Conservation (phyloP, 2,888 invertebrate genomes). For the Melinaea marsaeus region DNA sequence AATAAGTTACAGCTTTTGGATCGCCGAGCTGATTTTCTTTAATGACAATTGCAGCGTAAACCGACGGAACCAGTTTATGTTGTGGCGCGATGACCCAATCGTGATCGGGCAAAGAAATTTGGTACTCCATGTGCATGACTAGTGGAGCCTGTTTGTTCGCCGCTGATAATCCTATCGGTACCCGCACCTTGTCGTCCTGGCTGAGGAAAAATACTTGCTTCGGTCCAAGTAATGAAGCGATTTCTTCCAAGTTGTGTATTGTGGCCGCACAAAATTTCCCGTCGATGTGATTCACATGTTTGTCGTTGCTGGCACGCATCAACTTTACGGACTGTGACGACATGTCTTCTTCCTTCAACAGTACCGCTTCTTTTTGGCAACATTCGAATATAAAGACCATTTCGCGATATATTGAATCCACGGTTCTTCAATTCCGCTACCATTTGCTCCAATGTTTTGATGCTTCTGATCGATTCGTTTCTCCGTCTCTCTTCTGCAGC, state of each 20-base stretch:
- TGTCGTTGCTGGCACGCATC: too few species aligned
- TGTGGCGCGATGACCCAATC: too few species aligned
- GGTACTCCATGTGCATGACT: too few species aligned
- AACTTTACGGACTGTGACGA: slow-evolving; percentile 30
- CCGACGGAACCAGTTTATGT: too few species aligned
- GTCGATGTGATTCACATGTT: slow-evolving; percentile 29
- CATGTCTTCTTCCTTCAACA: slow-evolving; percentile 30
- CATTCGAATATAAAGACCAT: slow-evolving; percentile 25
- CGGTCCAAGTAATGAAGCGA: slow-evolving; percentile 32
- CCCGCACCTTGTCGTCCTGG: slow-evolving; percentile 30
- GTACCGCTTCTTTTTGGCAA: slow-evolving; percentile 30
- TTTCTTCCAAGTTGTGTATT: slow-evolving; percentile 32
- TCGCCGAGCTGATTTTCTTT: too few species aligned
- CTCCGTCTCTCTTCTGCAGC: slow-evolving; percentile 34
- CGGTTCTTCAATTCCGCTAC: slow-evolving; percentile 29
- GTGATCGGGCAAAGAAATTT: too few species aligned
- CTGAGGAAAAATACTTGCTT: slow-evolving; percentile 32
- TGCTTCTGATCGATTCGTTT: slow-evolving; percentile 33
- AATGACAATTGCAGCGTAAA: too few species aligned
- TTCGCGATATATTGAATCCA: slow-evolving; percentile 32
- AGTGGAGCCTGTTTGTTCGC: too few species aligned
- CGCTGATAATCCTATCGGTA: slow-evolving; percentile 10
- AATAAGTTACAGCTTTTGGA: too few species aligned
- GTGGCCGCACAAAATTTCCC: slow-evolving; percentile 33
- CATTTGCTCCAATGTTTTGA: slow-evolving; percentile 32